Percentiles rank a stretch among this genome's conserved stretches.
These are phyloP conservation scores for Leucoraja ocellata DNA, from an alignment of 2,797 vertebrate genomes.

Conservation along the genomic window DNA sequence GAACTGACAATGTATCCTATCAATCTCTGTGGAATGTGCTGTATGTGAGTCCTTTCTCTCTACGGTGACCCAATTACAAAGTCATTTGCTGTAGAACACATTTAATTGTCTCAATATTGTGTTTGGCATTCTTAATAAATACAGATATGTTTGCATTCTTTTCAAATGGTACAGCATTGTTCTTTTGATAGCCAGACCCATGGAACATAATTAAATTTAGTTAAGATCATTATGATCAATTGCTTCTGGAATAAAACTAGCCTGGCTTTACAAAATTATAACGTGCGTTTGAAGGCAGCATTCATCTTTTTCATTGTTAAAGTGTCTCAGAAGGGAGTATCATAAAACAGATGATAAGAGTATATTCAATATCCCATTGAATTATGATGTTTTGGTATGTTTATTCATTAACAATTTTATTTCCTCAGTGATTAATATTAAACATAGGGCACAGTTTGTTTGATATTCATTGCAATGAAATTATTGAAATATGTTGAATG, in stretches of 20 bases:
- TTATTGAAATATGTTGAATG: background rate
- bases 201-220: background rate
- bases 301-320: background rate
- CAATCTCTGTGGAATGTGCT: background rate
- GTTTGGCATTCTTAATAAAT: background rate
- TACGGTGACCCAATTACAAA: background rate
- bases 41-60: background rate
- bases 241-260: background rate
- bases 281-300: background rate
- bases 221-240: background rate
- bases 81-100: background rate
- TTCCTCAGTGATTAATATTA: background rate
- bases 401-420: background rate
- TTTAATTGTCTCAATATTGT: background rate
- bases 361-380: background rate
- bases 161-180: background rate
- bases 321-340: background rate
- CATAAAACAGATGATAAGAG: background rate
- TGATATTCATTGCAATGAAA: background rate
- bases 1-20: no score
- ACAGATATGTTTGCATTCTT: background rate
- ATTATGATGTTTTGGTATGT: background rate
- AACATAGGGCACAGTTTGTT: background rate
- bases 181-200: background rate
- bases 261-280: background rate